These are phyloP conservation scores for Apostichopus californicus DNA, from an alignment of 35 echinoderm and acorn worm species.

Conservation along the genomic window DNA sequence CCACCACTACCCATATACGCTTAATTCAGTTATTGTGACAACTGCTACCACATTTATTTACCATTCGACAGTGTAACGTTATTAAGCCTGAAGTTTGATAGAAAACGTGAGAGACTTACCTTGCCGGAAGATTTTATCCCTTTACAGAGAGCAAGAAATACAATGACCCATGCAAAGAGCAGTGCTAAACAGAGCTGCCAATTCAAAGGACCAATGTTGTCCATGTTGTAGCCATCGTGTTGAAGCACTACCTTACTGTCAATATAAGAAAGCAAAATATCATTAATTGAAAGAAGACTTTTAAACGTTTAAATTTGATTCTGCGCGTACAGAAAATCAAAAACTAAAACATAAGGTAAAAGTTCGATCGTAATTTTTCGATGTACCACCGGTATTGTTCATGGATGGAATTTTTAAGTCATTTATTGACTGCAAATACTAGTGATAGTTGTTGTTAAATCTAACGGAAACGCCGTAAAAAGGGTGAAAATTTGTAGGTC, in stretches of 20 bases:
- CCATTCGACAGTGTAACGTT: background rate
- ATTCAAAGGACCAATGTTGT: constrained; percentile 60
- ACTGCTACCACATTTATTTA: background rate
- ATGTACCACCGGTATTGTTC: too few relatives aligned
- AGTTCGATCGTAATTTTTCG: too few relatives aligned
- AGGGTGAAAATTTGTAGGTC: too few relatives aligned
- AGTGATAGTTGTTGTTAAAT: too few relatives aligned
- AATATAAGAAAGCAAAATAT: background rate
- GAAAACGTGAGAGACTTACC: constrained; percentile 24
- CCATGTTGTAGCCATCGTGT: background rate
- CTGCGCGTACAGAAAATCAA: too few relatives aligned
- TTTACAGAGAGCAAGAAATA: constrained; percentile 74
- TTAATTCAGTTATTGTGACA: background rate
- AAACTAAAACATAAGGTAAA: too few relatives aligned
- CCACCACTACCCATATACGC: background rate
- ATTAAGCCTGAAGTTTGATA: background rate
- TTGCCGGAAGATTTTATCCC: constrained; percentile 86
- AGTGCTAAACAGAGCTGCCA: constrained; percentile 77
- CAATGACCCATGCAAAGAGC: constrained; percentile 74
- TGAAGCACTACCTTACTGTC: constrained; percentile 3
- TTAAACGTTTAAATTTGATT: too few relatives aligned
- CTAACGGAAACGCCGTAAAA: too few relatives aligned
- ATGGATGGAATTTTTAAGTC: too few relatives aligned
- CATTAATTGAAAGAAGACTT: background rate
- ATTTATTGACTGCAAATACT: too few relatives aligned